Evolutionary conservation across 2,113 vertebrate species (phyloP), one percentile per base, ranked within the genome.

Genomic region (Nycticorax nycticorax): DNA sequence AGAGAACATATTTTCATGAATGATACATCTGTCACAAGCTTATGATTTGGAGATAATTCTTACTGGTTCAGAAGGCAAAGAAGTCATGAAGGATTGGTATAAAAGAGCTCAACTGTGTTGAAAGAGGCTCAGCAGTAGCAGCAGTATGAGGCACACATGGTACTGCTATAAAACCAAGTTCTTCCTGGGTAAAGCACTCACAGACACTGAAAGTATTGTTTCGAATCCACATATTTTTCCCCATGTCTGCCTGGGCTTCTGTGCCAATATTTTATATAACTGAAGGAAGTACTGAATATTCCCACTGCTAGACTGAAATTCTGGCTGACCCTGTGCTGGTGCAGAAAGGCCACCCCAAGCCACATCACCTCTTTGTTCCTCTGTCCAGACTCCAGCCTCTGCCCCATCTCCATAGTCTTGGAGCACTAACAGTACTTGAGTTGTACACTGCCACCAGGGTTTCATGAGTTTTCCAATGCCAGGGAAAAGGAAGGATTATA

Each of bases 161-260:
- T 97, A 97, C 89, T 95, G 87, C 96, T 92, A 97, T 97, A 97
- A 97, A 96, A 93, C 89, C 71, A 97, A 94, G 93, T 89, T 93
- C 92, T 96, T 97, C 94, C 94, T 93, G 92, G 94, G 93, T 94
- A 96, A 96, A 96, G 69, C 9, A 7, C 84, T 95, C 89, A 48
- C 87, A 96, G 93, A 97, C 96, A 96, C 96, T 95, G 92, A 60
- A 96, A 96, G 96, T 76, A 97, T 97, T 96, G 94, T 97, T 96
- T 96, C 22, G 0, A 92, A 95, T 96, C 67, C 93, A 94, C 93
- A 83, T 96, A 89, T 91, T 96, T 97, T 97, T 89, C 96, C 69
- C 90, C 74, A 92, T 96, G 94, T 57, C 45, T 97, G 96, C 94
- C 87, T 96, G 78, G 74, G 48, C 74, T 95, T 83, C 77, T 45